These are phyloP conservation scores for Seira sanloemensis DNA, from an alignment of 2,888 invertebrate species.

Conservation along the genomic window DNA sequence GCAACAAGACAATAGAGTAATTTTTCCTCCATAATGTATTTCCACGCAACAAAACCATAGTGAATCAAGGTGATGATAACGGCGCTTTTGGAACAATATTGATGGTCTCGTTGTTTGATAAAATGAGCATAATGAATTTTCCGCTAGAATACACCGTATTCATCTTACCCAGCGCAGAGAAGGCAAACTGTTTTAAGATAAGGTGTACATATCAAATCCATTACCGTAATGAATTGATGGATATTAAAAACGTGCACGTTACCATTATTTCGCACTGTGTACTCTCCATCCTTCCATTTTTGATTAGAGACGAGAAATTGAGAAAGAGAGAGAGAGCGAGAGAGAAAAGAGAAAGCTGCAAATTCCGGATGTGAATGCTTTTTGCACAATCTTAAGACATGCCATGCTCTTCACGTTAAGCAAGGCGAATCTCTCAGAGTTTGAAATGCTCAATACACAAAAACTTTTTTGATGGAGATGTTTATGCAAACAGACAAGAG, in stretches of 20 bases:
- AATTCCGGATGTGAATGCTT: no score
- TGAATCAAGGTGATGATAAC: not conserved
- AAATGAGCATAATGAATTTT: not conserved
- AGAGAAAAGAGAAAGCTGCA: no score
- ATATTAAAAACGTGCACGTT: constrained; percentile 3
- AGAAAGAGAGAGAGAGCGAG: no score
- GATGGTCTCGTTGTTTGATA: not conserved
- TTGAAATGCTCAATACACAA: no score
- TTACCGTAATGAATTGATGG: constrained; percentile 12
- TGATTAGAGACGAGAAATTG: no score
- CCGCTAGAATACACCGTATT: not conserved
- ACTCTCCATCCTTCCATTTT: no score
- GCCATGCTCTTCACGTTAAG: no score
- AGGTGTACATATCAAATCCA: not conserved
- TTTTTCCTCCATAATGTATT: not conserved
- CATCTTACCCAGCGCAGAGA: not conserved
- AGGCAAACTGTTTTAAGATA: not conserved
- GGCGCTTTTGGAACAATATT: no score
- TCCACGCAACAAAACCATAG: not conserved
- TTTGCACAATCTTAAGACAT: no score
- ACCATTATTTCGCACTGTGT: no score
- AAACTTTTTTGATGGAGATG: constrained; percentile 8
- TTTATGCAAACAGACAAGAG: not conserved
- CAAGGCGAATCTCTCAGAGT: no score
- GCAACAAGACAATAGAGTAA: not conserved